Conservation (phyloP, 1,140 invertebrate genomes). For the Trichomalopsis sarcophagae region DNA sequence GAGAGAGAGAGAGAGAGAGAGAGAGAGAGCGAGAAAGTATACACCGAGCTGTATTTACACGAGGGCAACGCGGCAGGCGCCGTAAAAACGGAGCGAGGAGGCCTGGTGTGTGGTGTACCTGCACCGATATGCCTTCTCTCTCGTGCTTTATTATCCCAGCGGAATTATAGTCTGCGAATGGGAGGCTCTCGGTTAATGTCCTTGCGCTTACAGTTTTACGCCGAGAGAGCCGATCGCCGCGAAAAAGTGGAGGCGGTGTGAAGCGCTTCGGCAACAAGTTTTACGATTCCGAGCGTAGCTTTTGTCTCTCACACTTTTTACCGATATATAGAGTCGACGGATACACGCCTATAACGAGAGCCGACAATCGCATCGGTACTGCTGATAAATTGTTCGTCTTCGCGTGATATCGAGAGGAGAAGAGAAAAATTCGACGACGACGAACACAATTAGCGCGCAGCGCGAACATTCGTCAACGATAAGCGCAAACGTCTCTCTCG, state of each 20-base stretch:
- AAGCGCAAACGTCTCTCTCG: no score
- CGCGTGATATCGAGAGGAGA: no score
- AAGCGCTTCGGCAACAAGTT: not conserved
- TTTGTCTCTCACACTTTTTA: not conserved
- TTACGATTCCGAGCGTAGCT: not conserved
- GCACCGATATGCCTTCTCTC: no score
- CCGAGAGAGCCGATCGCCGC: no score
- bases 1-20: not conserved
- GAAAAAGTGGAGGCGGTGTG: no score
- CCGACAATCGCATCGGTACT: no score
- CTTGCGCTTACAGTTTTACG: not conserved
- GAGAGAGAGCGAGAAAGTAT: not conserved
- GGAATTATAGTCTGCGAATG: slow-evolving; percentile 1
- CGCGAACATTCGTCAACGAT: no score
- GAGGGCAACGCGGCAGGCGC: not conserved
- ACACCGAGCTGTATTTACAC: not conserved
- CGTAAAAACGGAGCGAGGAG: not conserved
- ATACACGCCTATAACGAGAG: no score
- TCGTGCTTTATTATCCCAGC: not conserved
- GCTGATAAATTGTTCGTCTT: no score
- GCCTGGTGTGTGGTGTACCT: not conserved
- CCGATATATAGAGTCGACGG: no score
- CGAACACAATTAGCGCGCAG: no score
- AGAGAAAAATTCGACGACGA: no score
- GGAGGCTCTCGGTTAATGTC: not conserved